Percentiles rank a stretch among this genome's conserved stretches.
Evolutionary conservation across 2,888 invertebrate genomes (phyloP).

Genomic region (Eristalis pertinax): DNA sequence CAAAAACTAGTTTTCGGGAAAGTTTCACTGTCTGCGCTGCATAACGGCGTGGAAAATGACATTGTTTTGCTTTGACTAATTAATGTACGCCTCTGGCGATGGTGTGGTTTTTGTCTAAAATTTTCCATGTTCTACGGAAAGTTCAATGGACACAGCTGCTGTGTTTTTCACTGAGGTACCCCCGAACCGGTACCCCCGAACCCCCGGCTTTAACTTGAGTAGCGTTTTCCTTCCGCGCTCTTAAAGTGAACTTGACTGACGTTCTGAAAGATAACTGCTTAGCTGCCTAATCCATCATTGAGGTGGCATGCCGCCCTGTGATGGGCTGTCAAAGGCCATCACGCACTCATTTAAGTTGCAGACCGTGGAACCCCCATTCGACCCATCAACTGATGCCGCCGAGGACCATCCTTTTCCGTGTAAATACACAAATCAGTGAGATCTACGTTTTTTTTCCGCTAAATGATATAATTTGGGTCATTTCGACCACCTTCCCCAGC

Average conservation of each 20-base stretch:
- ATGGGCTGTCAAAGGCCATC: background rate
- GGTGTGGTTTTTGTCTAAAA: constrained; percentile 5
- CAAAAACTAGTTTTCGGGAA: constrained; percentile 37
- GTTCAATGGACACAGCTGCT: background rate
- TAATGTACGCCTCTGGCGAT: constrained; percentile 17
- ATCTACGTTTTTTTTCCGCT: constrained; percentile 21
- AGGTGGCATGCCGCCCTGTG: background rate
- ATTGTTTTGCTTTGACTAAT: constrained; percentile 40
- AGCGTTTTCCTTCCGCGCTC: no score
- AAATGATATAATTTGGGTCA: constrained; percentile 57
- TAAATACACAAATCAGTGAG: constrained; percentile 49
- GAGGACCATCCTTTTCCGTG: constrained; percentile 30
- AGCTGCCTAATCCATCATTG: background rate
- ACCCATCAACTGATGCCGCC: background rate
- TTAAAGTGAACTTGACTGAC: no score
- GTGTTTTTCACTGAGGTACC: no score
- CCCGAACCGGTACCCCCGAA: no score
- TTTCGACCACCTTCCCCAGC: constrained; percentile 19
- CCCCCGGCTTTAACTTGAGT: no score
- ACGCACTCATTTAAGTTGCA: background rate
- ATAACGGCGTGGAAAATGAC: constrained; percentile 50
- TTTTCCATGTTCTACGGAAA: background rate
- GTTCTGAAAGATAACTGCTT: background rate
- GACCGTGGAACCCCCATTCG: no score
- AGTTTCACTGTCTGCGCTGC: constrained; percentile 24